phyloP scores from a whole-genome alignment of 1,140 invertebrate genomes.

The Sitophilus oryzae region DNA sequence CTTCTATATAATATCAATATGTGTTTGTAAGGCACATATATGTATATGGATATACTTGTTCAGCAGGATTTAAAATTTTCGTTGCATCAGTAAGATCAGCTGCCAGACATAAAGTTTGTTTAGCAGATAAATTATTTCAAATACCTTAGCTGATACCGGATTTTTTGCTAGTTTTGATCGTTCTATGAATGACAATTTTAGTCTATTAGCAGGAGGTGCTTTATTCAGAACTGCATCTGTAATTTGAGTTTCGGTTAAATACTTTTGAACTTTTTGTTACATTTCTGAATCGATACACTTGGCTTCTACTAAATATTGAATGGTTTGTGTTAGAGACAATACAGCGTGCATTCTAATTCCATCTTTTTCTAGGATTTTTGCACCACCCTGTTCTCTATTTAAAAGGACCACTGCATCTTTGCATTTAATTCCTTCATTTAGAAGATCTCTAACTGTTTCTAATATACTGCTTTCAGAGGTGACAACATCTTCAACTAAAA shows the following conservation, averaged over 20 bases:
- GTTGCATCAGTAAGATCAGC: constrained; percentile 66
- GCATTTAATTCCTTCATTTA: constrained; percentile 61
- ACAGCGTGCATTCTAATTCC: constrained; percentile 68
- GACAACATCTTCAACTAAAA: constrained; percentile 96
- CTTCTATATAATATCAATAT: constrained; percentile 83
- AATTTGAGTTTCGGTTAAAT: constrained; percentile 53
- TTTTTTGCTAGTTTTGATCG: constrained; percentile 55
- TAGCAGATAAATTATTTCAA: constrained; percentile 79
- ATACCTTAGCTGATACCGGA: constrained; percentile 59
- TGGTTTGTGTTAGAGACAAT: constrained; percentile 60
- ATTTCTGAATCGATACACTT: constrained; percentile 55
- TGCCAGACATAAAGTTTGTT: constrained; percentile 85
- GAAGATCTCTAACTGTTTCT: constrained; percentile 78
- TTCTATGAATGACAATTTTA: constrained; percentile 52
- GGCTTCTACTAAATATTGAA: constrained; percentile 60
- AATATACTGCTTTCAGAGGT: constrained; percentile 90
- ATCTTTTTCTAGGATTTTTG: constrained; percentile 59
- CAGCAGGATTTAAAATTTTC: constrained; percentile 68
- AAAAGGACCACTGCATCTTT: constrained; percentile 80
- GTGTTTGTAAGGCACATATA: constrained; percentile 88
- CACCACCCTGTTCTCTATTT: constrained; percentile 89
- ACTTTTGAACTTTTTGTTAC: constrained; percentile 56
- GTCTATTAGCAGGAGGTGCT: constrained; percentile 39
- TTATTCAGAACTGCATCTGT: constrained; percentile 33
- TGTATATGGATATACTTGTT: constrained; percentile 74